These are phyloP conservation scores for Oreotrochilus melanogaster DNA, from an alignment of 2,113 vertebrate genomes.

Conservation along the genomic window DNA sequence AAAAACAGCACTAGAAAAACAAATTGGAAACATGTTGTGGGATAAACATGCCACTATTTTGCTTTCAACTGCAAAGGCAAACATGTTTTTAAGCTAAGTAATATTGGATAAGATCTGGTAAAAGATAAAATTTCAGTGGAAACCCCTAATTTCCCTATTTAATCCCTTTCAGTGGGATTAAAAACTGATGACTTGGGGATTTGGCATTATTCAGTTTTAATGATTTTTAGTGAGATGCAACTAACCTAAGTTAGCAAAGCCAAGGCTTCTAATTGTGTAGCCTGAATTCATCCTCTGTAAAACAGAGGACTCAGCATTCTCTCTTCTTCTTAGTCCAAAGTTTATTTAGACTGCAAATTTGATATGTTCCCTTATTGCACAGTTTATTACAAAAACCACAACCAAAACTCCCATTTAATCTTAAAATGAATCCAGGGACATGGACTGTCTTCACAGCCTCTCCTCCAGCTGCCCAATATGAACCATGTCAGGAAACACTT, in stretches of 20 bases:
- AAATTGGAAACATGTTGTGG: not conserved
- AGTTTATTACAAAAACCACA: not conserved
- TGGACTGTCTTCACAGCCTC: not conserved
- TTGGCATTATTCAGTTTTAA: not conserved
- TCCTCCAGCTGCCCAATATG: not conserved
- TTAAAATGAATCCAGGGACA: not conserved
- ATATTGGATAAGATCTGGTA: not conserved
- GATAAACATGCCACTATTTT: not conserved
- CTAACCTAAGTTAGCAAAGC: not conserved
- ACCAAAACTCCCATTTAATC: not conserved
- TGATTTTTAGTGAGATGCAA: not conserved
- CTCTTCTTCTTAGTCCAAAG: not conserved
- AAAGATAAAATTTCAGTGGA: not conserved
- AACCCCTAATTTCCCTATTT: not conserved
- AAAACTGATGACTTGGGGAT: not conserved
- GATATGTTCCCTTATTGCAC: not conserved
- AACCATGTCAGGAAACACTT: not conserved
- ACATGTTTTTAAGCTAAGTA: not conserved
- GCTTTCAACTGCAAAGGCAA: not conserved
- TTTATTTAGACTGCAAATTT: not conserved
- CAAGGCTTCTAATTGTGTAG: not conserved
- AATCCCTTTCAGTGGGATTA: not conserved
- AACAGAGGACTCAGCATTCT: not conserved
- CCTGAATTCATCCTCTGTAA: not conserved
- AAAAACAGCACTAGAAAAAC: not conserved